Evolutionary conservation across 2,888 invertebrate genomes (phyloP), one percentile per base, ranked within the genome.

Genomic region (Drosophila pseudotalamancana): DNA sequence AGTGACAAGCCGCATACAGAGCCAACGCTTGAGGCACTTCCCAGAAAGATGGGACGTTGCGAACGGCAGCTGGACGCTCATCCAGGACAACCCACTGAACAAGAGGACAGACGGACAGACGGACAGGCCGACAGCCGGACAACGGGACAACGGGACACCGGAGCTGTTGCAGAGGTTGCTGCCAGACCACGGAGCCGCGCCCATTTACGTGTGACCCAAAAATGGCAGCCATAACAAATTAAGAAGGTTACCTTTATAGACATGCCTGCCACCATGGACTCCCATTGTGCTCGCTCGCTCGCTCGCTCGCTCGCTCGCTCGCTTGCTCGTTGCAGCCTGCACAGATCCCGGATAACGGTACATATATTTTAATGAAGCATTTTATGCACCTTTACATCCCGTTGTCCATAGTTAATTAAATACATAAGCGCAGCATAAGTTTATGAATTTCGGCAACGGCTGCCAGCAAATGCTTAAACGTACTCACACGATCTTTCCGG

Each of bases 161-260:
- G 48, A 11, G n/a, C 34, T 16, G 18, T 32, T 5, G 14, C 31
- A 31, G 21, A 46, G 31, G 31, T 32, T 32, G 46, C 37, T 23
- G 55, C 56, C 39, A 48, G 60, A 50, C 70, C 71, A 56, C 56
- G 19, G 39, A 32, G 72, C 70, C 65, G 51, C 70, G 59, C 63
- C 64, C 70, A 72, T 86, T 72, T 76, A 62, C 66, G 63, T 83
- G 55, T 60, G 77, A 61, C 63, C 63, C 35, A 64, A 70, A 87
- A 84, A 77, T 81, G 78, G 75, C 72, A 84, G 76, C 78, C 78
- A 81, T 77, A 87, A 82, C 82, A 82, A 87, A 87, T 82, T 82
- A 82, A 85, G 85, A 82, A 87, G 82, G 82, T 87, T 84, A 72
- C 71, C 71, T 75, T 65, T 60, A 72, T 64, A 70, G 76, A 75